Evolutionary conservation across 2,797 vertebrate genomes (phyloP).

Genomic region (Scolopax bukidnonensis): DNA sequence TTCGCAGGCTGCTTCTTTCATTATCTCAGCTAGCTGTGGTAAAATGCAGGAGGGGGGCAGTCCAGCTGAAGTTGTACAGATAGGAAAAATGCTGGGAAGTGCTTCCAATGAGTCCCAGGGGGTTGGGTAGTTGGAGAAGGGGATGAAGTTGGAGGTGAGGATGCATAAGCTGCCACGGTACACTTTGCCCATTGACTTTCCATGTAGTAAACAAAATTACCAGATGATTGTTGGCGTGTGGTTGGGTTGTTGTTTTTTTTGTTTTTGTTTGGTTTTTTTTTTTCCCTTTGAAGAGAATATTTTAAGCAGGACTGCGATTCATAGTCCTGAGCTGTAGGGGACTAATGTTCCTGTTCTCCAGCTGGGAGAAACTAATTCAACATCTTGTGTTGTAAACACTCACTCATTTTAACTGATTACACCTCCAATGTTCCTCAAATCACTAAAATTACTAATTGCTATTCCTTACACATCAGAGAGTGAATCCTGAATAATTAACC

Average conservation of each 20-base stretch:
- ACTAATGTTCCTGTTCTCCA: constrained; percentile 79
- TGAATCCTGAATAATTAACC: constrained; percentile 93
- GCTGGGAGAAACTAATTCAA: constrained; percentile 83
- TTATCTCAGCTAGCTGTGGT: neutral
- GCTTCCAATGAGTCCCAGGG: neutral
- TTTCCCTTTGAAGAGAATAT: constrained; percentile 67
- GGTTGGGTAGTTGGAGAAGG: neutral
- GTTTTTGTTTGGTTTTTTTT: neutral
- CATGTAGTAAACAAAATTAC: constrained; percentile 58
- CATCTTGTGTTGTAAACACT: constrained; percentile 86
- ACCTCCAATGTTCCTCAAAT: constrained; percentile 90
- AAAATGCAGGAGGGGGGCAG: neutral
- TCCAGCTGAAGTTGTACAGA: neutral
- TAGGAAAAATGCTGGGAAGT: neutral
- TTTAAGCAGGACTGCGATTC: constrained; percentile 68
- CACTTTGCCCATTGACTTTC: neutral
- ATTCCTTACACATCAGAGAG: constrained; percentile 91
- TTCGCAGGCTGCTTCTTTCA: constrained; percentile 22
- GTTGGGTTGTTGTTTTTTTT: neutral
- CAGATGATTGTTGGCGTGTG: constrained; percentile 42
- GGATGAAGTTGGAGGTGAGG: neutral
- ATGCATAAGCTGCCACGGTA: neutral
- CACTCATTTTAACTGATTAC: constrained; percentile 90
- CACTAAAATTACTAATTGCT: constrained; percentile 95
- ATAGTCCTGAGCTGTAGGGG: constrained; percentile 73